Evolutionary conservation across 1,140 invertebrate species (phyloP), one percentile per base, ranked within the genome.

Genomic region (Thrips palmi): DNA sequence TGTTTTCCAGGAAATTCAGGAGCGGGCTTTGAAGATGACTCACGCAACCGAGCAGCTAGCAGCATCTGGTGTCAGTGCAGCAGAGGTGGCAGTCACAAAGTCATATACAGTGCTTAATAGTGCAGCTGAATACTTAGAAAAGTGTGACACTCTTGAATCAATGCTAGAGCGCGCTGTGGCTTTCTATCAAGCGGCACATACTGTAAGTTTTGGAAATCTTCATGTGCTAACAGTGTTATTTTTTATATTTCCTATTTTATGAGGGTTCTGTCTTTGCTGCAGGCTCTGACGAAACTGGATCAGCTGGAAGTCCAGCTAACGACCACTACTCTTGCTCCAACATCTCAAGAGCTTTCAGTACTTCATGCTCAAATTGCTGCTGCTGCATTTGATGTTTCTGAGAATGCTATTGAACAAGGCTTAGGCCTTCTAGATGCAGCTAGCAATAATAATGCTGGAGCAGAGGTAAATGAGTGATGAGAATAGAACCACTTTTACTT

Each of bases 31-130:
- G 18, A 77, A 74, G 53, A 74, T 85, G 45, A 72, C 82, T 2
- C 70, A 75, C 50, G 77, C 74, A 19, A 83, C 79, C 11, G 80
- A 86, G 53, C 71, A 76, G 50, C 63, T 86, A 15, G 65, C 74
- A 17, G 65, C 67, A 20, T 65, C 69, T 1, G 74, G 74, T 12
- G 71, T 73, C 47, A 74, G 74, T 48, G 71, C 71, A 12, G 70
- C 70, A 2, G 69, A 78, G 44, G 71, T 83, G 50, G 76, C 77
- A 1, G 71, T 71, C 17, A 61, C 67, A 37, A 64, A 77, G 45
- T 71, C 82, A 12, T 83, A 82, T 48, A 60, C 60, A 21, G 66
- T 85, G 29, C 64, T 86, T n/a, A 70, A 71, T 38, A 58, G 65
- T 12, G 76, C 74, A 24, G 72, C 79, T 12, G 75, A 80, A 55